These are phyloP conservation scores for Pseudorhombus dupliciocellatus DNA, from an alignment of 2,113 vertebrate species.

Conservation along the genomic window DNA sequence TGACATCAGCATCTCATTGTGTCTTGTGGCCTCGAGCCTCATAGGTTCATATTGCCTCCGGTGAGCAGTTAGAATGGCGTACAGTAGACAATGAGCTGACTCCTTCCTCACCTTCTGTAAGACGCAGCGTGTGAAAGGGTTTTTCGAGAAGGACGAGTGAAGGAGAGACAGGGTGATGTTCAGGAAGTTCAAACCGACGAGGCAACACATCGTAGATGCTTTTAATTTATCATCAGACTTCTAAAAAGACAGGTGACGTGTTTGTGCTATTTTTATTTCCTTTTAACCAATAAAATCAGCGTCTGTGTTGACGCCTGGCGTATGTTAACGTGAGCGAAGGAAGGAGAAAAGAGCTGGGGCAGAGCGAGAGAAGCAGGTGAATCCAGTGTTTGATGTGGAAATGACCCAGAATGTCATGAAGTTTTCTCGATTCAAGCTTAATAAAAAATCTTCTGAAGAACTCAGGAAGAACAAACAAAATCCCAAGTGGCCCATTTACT, in stretches of 20 bases:
- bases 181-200: too few species aligned
- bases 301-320: too few species aligned
- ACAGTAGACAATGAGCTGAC: not conserved
- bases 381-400: constrained; percentile 6
- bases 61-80: not conserved
- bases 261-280: too few species aligned
- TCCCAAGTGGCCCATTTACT: constrained; percentile 42
- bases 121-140: too few species aligned
- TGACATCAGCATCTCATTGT: not conserved
- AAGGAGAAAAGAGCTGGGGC: not conserved
- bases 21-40: not conserved
- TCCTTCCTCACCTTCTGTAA: too few species aligned
- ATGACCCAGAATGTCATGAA: not conserved
- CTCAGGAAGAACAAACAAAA: not conserved
- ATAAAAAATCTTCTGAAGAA: constrained; percentile 31
- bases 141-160: too few species aligned
- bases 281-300: too few species aligned
- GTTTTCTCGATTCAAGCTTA: constrained; percentile 27
- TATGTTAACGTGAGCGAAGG: not conserved
- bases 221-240: too few species aligned
- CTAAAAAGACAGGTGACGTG: too few species aligned
- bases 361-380: not conserved
- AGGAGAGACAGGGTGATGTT: too few species aligned
- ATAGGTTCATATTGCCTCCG: not conserved
- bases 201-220: too few species aligned